A percentile compares a stretch with the other conserved stretches of the same genome.
phyloP scores from a whole-genome alignment of 2,888 invertebrate species.

The Lissonota sp. region DNA sequence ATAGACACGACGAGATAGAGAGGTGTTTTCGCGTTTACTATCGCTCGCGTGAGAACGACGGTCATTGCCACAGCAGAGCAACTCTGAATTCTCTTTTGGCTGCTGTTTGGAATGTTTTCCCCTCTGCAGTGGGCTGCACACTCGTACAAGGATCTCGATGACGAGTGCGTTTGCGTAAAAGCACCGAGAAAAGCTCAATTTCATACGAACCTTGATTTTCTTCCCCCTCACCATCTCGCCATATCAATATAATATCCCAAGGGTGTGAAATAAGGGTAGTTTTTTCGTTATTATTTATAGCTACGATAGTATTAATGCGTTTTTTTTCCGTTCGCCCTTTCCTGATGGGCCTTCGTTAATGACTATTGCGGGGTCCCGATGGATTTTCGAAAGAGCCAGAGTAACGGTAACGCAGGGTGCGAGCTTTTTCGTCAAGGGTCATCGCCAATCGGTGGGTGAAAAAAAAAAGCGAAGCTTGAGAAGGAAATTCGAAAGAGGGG shows the following conservation, averaged over 20 bases:
- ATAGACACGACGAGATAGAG: not conserved
- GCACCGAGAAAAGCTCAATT: conserved; percentile 20
- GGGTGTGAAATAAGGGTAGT: conserved; percentile 58
- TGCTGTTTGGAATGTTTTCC: conserved; percentile 5
- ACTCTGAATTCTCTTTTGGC: conserved; percentile 47
- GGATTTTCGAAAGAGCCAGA: conserved; percentile 5
- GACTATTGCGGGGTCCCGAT: conserved; percentile 44
- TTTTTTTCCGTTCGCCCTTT: conserved; percentile 42
- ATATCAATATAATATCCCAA: conserved; percentile 36
- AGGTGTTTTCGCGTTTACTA: conserved; percentile 39
- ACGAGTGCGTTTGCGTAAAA: conserved; percentile 45
- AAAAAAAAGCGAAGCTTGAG: conserved; percentile 36
- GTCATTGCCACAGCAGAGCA: conserved; percentile 47
- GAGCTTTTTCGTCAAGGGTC: conserved; percentile 50
- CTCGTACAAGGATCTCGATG: too few species aligned
- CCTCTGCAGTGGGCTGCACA: conserved; percentile 47
- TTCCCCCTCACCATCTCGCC: conserved; percentile 53
- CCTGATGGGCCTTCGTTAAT: conserved; percentile 59
- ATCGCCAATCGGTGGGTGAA: conserved; percentile 42
- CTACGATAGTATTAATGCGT: conserved; percentile 62
- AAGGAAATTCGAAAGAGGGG: conserved; percentile 51
- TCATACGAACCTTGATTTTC: conserved; percentile 42
- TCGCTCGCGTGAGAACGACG: conserved; percentile 68
- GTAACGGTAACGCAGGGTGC: conserved; percentile 53
- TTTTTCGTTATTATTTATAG: conserved; percentile 58